Evolutionary conservation across 2,888 invertebrate genomes (phyloP).

Genomic region (Fabriciana adippe): DNA sequence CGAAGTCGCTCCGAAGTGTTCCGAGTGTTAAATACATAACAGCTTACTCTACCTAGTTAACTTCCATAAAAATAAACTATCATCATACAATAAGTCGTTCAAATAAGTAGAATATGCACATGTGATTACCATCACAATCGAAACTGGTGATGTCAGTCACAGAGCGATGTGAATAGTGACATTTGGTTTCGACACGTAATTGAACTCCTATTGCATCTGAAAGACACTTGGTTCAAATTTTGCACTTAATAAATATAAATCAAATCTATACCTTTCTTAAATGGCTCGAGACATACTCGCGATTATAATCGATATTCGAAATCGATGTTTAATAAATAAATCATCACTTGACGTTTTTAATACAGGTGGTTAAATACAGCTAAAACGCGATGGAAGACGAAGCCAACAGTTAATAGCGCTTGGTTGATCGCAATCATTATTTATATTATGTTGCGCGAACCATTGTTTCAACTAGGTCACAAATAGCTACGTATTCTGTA

Average conservation of each 20-base stretch:
- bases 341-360: not conserved
- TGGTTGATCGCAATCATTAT: conserved; percentile 2
- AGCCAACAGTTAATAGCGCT: not conserved
- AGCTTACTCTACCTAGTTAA: conserved; percentile 81
- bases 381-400: not conserved
- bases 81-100: conserved; percentile 75
- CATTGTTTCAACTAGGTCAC: conserved; percentile 9
- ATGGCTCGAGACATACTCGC: not conserved
- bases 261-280: conserved; percentile 5
- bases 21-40: conserved; percentile 76
- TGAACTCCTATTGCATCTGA: conserved; percentile 1
- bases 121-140: conserved; percentile 49
- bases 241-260: conserved; percentile 7
- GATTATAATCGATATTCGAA: not conserved
- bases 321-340: conserved; percentile 2
- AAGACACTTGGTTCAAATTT: conserved; percentile 4
- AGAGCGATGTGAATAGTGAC: conserved; percentile 68
- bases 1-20: conserved; percentile 61
- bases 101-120: conserved; percentile 49
- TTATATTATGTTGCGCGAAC: conserved; percentile 2
- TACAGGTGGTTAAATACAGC: not conserved
- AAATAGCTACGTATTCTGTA: not conserved
- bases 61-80: conserved; percentile 80
- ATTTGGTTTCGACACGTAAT: conserved; percentile 17
- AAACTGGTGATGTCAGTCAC: conserved; percentile 47